Percentiles rank a stretch among this genome's conserved stretches.
These are phyloP conservation scores for Takifugu bimaculatus DNA, from an alignment of 2,113 vertebrate species.

Conservation along the genomic window DNA sequence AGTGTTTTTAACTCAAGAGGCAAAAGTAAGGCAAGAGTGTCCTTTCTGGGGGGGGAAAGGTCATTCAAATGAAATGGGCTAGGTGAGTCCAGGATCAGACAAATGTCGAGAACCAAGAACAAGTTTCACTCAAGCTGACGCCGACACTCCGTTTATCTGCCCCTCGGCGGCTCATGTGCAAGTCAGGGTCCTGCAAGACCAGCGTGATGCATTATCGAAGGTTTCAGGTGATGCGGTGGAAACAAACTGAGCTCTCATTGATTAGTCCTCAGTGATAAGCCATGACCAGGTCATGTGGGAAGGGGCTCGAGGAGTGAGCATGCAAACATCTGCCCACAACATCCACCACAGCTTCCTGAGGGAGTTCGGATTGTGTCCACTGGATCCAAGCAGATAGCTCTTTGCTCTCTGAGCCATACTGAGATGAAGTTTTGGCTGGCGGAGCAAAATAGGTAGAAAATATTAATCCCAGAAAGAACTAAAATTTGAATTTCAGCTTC, in stretches of 20 bases:
- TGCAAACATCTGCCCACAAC: neutral
- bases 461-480: no score
- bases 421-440: neutral
- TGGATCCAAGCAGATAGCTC: no score
- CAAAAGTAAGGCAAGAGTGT: conserved; percentile 1
- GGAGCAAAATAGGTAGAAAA: neutral
- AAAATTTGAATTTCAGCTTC: neutral
- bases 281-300: no score
- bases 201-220: no score
- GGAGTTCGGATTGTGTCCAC: neutral
- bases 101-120: neutral
- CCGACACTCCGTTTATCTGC: no score
- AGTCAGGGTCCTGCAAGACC: no score
- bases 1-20: neutral
- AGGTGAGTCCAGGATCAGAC: neutral
- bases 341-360: no score
- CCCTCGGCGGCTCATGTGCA: no score
- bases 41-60: neutral
- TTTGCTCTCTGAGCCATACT: neutral
- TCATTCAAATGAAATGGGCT: neutral
- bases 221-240: no score
- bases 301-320: no score
- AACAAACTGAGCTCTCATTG: no score
- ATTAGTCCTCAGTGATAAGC: no score
- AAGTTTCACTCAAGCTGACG: neutral